A percentile compares a stretch with the other conserved stretches of the same genome.
Conservation (phyloP, 2,888 invertebrate species). For the Sesamia inferens region DNA sequence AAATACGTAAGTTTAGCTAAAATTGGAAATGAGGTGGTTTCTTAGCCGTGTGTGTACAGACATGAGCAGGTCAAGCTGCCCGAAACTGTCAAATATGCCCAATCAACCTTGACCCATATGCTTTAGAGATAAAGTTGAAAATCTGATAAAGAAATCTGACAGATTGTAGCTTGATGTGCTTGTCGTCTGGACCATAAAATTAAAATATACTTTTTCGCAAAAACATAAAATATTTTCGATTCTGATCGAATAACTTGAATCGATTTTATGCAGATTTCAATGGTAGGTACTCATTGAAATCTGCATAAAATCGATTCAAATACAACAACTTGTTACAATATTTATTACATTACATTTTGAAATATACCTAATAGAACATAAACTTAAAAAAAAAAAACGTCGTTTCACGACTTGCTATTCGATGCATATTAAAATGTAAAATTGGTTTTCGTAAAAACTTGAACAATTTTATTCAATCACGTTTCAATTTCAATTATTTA, state of each 20-base stretch:
- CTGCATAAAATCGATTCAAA: too few relatives aligned
- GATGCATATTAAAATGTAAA: conserved; percentile 39
- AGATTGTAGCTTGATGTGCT: too few relatives aligned
- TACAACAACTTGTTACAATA: conserved; percentile 22
- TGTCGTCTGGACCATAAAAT: not conserved
- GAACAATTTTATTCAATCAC: conserved; percentile 36
- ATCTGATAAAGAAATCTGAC: too few relatives aligned
- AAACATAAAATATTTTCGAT: too few relatives aligned
- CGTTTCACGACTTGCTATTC: conserved; percentile 4
- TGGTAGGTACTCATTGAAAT: not conserved
- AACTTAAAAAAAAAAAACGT: not conserved
- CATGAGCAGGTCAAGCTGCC: too few relatives aligned
- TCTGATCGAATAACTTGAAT: not conserved
- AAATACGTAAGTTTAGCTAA: not conserved
- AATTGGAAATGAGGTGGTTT: not conserved
- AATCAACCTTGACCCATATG: too few relatives aligned
- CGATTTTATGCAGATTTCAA: not conserved
- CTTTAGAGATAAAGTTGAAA: too few relatives aligned
- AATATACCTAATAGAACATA: not conserved
- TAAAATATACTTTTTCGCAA: not conserved
- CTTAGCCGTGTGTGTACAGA: not conserved
- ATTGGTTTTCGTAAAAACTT: conserved; percentile 52
- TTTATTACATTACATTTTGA: conserved; percentile 36
- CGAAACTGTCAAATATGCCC: too few relatives aligned
- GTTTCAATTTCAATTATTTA: conserved; percentile 30